Conservation (phyloP, 2,113 vertebrate species). For the Lepus europaeus region DNA sequence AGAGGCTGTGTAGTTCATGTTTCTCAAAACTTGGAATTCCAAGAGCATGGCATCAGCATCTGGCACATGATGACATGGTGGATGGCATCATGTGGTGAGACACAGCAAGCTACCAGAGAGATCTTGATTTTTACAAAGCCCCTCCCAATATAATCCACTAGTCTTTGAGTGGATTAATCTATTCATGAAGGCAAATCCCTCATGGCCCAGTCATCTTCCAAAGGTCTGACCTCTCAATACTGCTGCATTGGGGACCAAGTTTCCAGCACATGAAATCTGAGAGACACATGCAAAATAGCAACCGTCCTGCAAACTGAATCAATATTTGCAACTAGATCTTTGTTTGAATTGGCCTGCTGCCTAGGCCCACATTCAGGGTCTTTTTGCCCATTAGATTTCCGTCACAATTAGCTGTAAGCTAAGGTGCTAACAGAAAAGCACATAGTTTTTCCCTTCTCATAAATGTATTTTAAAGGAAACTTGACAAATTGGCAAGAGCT, state of each 20-base stretch:
- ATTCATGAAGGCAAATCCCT: background rate
- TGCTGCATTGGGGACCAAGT: background rate
- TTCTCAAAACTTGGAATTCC: background rate
- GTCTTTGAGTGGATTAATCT: background rate
- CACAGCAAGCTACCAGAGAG: background rate
- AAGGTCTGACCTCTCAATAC: background rate
- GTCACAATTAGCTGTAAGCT: conserved; percentile 18
- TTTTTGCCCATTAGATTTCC: conserved; percentile 27
- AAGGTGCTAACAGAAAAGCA: conserved; percentile 23
- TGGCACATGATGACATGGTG: background rate
- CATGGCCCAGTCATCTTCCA: background rate
- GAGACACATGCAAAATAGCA: background rate
- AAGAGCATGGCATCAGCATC: background rate
- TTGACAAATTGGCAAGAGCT: conserved; percentile 12
- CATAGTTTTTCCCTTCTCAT: background rate
- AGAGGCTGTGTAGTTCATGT: background rate
- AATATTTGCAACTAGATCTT: conserved; percentile 43
- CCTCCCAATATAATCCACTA: background rate
- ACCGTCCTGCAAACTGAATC: conserved; percentile 13
- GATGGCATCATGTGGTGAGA: background rate
- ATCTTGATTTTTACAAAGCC: background rate
- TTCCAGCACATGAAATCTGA: background rate
- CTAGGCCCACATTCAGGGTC: conserved; percentile 18
- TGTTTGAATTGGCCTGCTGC: conserved; percentile 53
- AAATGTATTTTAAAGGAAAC: conserved; percentile 32